Base-by-base conservation (phyloP, 1,140 invertebrate species). In the Phortica variegata region DNA sequence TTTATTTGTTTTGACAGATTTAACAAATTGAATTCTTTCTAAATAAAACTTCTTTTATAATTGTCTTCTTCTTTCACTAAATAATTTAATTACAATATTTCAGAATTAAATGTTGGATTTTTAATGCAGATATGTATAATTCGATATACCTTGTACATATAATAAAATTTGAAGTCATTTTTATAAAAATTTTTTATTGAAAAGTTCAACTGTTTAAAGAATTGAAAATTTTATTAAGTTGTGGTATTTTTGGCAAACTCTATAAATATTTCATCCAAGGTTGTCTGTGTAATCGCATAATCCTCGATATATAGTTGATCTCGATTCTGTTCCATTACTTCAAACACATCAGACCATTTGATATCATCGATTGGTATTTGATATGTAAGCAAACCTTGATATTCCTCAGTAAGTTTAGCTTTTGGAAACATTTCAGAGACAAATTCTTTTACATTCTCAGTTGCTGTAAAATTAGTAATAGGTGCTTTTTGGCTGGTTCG, bases 261-360 rank as follows among this genome's bases (percentile, higher is more conserved):
- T n/a, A 59, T 2, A 17, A 71, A 63, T 17, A 71, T 52, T 43
- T 71, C 60, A 10, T 61, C 52, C 0, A 71, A 39, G 0, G 53
- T 55, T 40, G 56, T 57, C 1, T 66, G 44, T 16, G 47, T 49
- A n/a, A 71, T 53, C 0, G 56, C 40, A 39, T 61, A 69, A 17
- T 61, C 32, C 12, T 58, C 29, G 3, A 71, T 50, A n/a, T 54
- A 48, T 36, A 63, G n/a, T 0, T 9, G 0, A 1, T 0, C 1
- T 0, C 51, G 43, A n/a, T 43, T 15, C 3, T 13, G 5, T 33
- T 60, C 56, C 54, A 71, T 39, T 38, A 55, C 56, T 10, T n/a
- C 3, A 31, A 60, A 70, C 10, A 57, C 37, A 8, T 9, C 26
- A 0, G 60, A 60, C 43, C 47, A 60, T 5, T 41, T 49, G 1